Evolutionary conservation across 2,888 invertebrate species (phyloP), one percentile per base, ranked within the genome.

Genomic region (Eudasyphora cyanicolor): DNA sequence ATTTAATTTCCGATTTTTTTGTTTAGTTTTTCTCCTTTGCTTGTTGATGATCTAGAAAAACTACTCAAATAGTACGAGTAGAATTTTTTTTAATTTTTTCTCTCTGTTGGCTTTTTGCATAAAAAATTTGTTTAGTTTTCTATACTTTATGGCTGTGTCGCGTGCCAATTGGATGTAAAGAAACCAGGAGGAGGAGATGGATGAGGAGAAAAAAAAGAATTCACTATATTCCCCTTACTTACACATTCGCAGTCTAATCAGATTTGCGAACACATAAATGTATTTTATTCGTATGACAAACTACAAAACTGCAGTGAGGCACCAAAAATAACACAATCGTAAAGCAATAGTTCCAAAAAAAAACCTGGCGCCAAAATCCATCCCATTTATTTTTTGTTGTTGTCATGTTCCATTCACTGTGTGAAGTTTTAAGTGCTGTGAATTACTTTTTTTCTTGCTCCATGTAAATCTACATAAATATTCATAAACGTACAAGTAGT

Each of bases 151-250:
- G 67, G 51, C 60, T 42, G 60, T 24, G 76, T 84, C 81, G 84
- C 81, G 84, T 84, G 84, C 84, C 84, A 84, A 84, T 73, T 76
- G 78, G 73, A 78, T 76, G 69, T 84, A 69, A 78, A 78, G 64
- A 54, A 29, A 21, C 21, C 17, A 24, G 24, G 21, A 24, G 7
- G 10, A 57, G 2, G 38, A 2, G 24, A 17, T 38, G 24, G 21
- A 24, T 12, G 10, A 57, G 2, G 38, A 2, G 38, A 38, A 6
- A 12, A 38, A 6, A 38, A 2, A 38, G 32, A 27, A 17, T 32
- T 21, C 51, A 29, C 35, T 8, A 35, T 70, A 62, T 35, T 54
- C 35, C 27, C n/a, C 27, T 12, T 54, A 19, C 12, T n/a, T n/a
- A 21, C 8, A 3, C 24, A 38, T 64, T 38, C 21, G 10, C 60